These are phyloP conservation scores for Nothoprocta perdicaria DNA, from an alignment of 2,113 vertebrate species.

Conservation along the genomic window DNA sequence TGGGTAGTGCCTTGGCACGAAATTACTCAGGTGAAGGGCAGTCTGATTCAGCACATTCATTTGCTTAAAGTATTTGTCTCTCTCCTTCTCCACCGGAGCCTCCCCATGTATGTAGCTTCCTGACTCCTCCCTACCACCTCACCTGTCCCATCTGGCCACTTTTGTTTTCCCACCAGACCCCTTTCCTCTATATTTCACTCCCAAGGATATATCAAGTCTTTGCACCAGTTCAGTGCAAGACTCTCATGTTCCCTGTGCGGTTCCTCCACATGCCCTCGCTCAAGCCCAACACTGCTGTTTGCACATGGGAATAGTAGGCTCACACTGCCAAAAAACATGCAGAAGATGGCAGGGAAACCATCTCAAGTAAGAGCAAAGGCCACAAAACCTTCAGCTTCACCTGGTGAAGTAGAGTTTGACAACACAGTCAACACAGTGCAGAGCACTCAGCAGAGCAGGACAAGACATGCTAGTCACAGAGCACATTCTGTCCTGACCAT, in stretches of 20 bases:
- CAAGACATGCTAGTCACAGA: not conserved
- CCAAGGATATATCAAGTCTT: not conserved
- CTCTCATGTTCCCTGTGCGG: not conserved
- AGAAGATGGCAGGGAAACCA: not conserved
- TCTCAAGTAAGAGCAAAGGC: not conserved
- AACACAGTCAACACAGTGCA: not conserved
- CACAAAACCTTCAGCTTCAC: not conserved
- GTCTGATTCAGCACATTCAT: not conserved
- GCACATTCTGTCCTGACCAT: not conserved
- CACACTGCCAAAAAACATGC: not conserved
- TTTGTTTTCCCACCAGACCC: not conserved
- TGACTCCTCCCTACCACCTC: not conserved
- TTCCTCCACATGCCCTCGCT: not conserved
- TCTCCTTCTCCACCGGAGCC: not conserved
- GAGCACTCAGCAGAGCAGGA: not conserved
- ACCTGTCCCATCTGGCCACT: fast-evolving
- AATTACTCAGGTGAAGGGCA: not conserved
- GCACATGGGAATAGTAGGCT: not conserved
- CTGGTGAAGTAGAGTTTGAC: not conserved
- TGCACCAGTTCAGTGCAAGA: not conserved
- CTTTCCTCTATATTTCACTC: not conserved
- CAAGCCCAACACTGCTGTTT: not conserved
- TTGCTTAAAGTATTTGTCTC: not conserved
- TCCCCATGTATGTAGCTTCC: not conserved
- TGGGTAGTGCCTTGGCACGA: not conserved